Evolutionary conservation across 2,113 vertebrate genomes (phyloP).

Genomic region (Sylvicapra grimmia): DNA sequence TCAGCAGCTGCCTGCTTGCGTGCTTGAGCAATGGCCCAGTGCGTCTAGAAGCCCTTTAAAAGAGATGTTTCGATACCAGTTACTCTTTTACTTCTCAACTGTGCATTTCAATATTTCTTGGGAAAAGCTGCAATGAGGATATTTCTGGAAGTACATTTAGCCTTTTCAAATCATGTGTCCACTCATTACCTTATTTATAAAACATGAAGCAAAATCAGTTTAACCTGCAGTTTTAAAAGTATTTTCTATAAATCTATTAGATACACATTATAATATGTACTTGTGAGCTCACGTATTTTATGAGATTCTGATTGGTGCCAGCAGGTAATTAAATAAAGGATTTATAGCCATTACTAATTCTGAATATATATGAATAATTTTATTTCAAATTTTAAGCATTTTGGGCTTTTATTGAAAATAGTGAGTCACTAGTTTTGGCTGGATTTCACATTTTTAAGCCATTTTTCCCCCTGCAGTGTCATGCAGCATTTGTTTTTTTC

Average conservation of each 20-base stretch:
- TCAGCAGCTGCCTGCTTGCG: not conserved
- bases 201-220: not conserved
- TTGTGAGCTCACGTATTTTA: not conserved
- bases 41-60: not conserved
- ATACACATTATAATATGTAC: not conserved
- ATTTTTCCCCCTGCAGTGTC: not conserved
- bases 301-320: not conserved
- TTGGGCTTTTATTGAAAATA: not conserved
- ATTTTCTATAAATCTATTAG: not conserved
- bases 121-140: not conserved
- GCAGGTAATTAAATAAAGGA: not conserved
- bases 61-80: not conserved
- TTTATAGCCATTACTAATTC: constrained; percentile 18
- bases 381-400: constrained; percentile 29
- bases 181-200: not conserved
- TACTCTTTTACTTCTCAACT: not conserved
- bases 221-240: not conserved
- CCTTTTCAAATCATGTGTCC: not conserved
- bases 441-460: not conserved
- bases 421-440: not conserved
- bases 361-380: constrained; percentile 5
- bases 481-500: not conserved
- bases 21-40: not conserved
- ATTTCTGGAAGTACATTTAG: not conserved
- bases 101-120: not conserved